Percentiles rank a stretch among this genome's conserved stretches.
phyloP scores from a whole-genome alignment of 2,888 invertebrate genomes.

The Argynnis bischoffii region DNA sequence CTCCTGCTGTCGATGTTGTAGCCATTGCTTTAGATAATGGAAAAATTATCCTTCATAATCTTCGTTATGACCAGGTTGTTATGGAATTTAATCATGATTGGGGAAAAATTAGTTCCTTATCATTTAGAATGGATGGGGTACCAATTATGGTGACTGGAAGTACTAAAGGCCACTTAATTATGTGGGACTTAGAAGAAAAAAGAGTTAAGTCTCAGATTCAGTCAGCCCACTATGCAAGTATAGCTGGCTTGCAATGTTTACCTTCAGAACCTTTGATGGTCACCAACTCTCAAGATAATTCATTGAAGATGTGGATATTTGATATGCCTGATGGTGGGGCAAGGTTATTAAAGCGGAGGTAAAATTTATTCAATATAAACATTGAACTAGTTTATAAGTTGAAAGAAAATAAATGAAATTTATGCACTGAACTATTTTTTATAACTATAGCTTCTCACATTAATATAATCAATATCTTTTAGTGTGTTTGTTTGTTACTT shows the following conservation, averaged over 20 bases:
- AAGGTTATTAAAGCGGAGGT: conserved; percentile 88
- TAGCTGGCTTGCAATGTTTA: conserved; percentile 92
- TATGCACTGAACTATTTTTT: too few relatives aligned
- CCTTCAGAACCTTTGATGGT: conserved; percentile 94
- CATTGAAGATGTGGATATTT: conserved; percentile 95
- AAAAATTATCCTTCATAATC: conserved; percentile 92
- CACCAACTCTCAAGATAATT: conserved; percentile 96
- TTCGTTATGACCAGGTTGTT: conserved; percentile 91
- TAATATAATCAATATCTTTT: too few relatives aligned
- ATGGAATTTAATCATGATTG: conserved; percentile 95
- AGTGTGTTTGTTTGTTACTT: background rate
- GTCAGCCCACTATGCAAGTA: conserved; percentile 88
- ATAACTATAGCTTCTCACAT: too few relatives aligned
- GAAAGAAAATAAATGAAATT: too few relatives aligned
- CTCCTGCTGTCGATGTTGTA: conserved; percentile 95
- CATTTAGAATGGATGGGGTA: conserved; percentile 93
- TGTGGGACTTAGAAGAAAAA: conserved; percentile 95
- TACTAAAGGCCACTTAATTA: conserved; percentile 91
- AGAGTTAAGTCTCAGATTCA: conserved; percentile 90
- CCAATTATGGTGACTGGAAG: conserved; percentile 94
- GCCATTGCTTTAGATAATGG: conserved; percentile 94
- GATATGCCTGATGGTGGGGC: conserved; percentile 96
- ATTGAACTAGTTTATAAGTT: too few relatives aligned
- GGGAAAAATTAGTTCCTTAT: conserved; percentile 92
- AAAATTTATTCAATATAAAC: conserved; percentile 35